Base-by-base conservation (phyloP, 1,140 invertebrate species). In the Cotesia chilonis region DNA sequence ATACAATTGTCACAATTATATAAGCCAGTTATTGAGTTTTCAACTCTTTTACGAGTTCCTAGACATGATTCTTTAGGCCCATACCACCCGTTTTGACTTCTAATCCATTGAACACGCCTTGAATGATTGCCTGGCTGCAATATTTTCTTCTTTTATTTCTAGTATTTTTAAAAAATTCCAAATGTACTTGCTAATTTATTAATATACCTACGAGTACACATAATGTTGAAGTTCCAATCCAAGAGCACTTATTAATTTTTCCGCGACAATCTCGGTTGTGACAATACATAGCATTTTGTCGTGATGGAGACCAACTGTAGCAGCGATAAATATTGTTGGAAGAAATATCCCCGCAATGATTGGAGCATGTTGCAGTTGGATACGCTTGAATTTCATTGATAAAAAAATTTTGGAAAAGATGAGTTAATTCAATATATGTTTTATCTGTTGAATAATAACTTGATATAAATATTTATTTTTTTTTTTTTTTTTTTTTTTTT, bases 1-100 rank as follows among this genome's bases (percentile, higher is more conserved):
- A 59, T 10, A 20, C 57, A 59, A 59, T 59, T 59, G 17, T 59
- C 57, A 59, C 57, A 59, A 20, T 59, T 59, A 9, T 28, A 59
- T 10, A 59, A 59, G 5, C 57, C 57, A 28, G 57, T 28, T 20
- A 59, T 59, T 10, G 57, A 59, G 2, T 10, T 20, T 10, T 59
- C 7, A 59, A 59, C 9, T 28, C 3, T 1, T 20, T 20, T 17
- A 28, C 3, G 9, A 28, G 20, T 20, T 9, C 57, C 57, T 9
- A 7, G 7, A 59, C 57, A 59, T 59, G 5, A 6, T 59, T 20
- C 20, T 20, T 9, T 10, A 5, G 41, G 41, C 28, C 57, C 57
- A 59, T 59, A 59, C 7, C 57, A 28, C 7, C 57, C 57, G 17
- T 59, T 59, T 59, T 17, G 7, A 20, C 57, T 59, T 10, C 28